phyloP scores from a whole-genome alignment of 2,797 vertebrate genomes.

The Echiichthys vipera region DNA sequence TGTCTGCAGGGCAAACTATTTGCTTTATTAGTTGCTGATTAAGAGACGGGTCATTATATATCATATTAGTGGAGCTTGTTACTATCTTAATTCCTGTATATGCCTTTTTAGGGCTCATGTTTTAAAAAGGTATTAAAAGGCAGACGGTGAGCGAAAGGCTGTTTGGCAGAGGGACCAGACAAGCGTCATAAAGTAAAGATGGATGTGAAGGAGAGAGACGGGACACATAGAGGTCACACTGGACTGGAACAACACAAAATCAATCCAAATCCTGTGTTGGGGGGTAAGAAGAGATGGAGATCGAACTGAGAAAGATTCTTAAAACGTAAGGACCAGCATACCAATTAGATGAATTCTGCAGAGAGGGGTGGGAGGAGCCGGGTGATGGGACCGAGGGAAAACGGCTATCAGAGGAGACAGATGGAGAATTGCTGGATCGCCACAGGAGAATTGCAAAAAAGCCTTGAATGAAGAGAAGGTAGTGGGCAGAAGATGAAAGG shows the following conservation, averaged over 20 bases:
- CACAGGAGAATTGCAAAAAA: conserved; percentile 40
- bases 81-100: not conserved
- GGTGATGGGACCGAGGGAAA: conserved; percentile 27
- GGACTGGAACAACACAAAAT: conserved; percentile 33
- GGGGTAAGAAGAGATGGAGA: conserved; percentile 1
- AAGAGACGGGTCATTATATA: not conserved
- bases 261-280: conserved; percentile 17
- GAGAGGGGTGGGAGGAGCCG: conserved; percentile 2
- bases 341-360: not conserved
- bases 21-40: not conserved
- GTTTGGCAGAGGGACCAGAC: not conserved
- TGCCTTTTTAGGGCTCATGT: not conserved
- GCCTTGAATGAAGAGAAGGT: conserved; percentile 31
- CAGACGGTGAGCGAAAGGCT: not conserved
- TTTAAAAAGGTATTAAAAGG: conserved; percentile 6
- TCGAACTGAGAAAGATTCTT: not conserved
- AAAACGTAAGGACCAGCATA: not conserved
- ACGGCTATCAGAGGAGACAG: conserved; percentile 57
- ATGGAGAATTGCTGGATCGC: conserved; percentile 45
- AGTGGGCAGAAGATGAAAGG: conserved; percentile 37
- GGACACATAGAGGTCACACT: conserved; percentile 2
- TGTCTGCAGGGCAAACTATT: not conserved
- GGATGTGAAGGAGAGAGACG: conserved; percentile 1
- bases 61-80: not conserved
- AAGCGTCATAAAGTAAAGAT: not conserved